These are phyloP conservation scores for Onychomys arenicola DNA, from an alignment of 2,797 vertebrate species.

Conservation along the genomic window DNA sequence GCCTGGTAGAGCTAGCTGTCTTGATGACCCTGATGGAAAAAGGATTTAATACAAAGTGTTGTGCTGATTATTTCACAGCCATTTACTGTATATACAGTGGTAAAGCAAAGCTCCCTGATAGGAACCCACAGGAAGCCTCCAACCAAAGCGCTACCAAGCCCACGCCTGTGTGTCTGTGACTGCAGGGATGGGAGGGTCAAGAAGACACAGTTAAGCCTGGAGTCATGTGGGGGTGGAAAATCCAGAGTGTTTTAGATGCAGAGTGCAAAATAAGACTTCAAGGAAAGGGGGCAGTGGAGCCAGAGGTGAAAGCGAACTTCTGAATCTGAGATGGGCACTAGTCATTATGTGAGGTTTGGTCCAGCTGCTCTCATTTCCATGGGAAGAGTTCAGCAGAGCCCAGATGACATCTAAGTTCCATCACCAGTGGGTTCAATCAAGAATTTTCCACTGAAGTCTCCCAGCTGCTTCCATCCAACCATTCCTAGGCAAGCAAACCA, in stretches of 20 bases:
- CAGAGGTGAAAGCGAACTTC: background rate
- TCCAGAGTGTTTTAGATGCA: background rate
- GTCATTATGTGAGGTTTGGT: background rate
- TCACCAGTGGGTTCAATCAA: slow-evolving; percentile 52
- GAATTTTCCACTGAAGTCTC: slow-evolving; percentile 36
- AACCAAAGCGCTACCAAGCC: background rate
- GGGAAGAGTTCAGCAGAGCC: background rate
- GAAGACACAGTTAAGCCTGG: background rate
- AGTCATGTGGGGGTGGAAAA: background rate
- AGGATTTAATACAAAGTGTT: background rate
- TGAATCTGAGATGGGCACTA: background rate
- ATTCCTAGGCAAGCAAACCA: slow-evolving; percentile 54
- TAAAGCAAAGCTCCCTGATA: background rate
- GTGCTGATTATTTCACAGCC: background rate
- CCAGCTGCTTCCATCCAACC: slow-evolving; percentile 47
- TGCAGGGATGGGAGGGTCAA: background rate
- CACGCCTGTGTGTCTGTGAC: background rate
- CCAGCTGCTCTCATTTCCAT: background rate
- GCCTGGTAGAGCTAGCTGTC: background rate
- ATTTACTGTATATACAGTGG: too few relatives aligned
- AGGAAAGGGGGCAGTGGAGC: background rate
- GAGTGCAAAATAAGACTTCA: background rate
- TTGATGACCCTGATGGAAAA: background rate
- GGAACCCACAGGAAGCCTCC: background rate
- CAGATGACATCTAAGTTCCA: slow-evolving; percentile 27